Percentiles rank a stretch among this genome's conserved stretches.
Evolutionary conservation across 1,140 invertebrate genomes (phyloP).

Genomic region (Drosophila sturtevanti): DNA sequence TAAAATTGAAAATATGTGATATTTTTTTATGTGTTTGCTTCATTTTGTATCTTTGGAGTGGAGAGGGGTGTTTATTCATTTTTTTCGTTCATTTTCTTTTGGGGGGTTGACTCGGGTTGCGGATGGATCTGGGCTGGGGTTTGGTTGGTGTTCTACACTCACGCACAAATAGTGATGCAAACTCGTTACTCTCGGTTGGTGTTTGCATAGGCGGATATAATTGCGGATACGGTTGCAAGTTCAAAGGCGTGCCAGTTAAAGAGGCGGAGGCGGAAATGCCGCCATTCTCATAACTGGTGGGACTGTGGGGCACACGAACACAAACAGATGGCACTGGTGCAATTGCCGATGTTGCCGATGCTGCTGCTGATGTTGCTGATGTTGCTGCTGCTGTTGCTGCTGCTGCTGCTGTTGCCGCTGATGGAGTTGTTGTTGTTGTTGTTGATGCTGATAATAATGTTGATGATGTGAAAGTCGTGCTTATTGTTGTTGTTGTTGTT

Average conservation of each 20-base stretch:
- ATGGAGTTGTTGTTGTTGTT: conserved; percentile 68
- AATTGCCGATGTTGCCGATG: conserved; percentile 48
- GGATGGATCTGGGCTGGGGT: conserved; percentile 13
- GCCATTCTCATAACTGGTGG: conserved; percentile 70
- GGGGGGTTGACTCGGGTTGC: conserved; percentile 4
- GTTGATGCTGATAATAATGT: conserved; percentile 78
- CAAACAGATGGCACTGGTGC: conserved; percentile 82
- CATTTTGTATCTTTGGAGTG: conserved; percentile 33
- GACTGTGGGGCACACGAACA: conserved; percentile 83
- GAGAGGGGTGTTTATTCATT: not conserved
- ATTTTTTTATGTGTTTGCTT: conserved; percentile 64
- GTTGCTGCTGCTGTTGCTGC: conserved; percentile 43
- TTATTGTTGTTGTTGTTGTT: conserved; percentile 69
- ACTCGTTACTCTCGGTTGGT: conserved; percentile 70
- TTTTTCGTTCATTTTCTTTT: conserved; percentile 30
- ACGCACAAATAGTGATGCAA: conserved; percentile 83
- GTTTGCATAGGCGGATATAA: conserved; percentile 62
- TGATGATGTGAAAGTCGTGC: conserved; percentile 73
- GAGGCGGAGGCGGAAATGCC: conserved; percentile 33
- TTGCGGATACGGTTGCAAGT: conserved; percentile 74
- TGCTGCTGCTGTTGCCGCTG: conserved; percentile 3
- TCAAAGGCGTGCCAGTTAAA: conserved; percentile 51
- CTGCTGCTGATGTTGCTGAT: conserved; percentile 55
- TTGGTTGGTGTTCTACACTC: conserved; percentile 76
- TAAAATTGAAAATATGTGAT: not conserved